These are phyloP conservation scores for Tipula lateralis DNA, from an alignment of 2,888 invertebrate species.

Conservation along the genomic window DNA sequence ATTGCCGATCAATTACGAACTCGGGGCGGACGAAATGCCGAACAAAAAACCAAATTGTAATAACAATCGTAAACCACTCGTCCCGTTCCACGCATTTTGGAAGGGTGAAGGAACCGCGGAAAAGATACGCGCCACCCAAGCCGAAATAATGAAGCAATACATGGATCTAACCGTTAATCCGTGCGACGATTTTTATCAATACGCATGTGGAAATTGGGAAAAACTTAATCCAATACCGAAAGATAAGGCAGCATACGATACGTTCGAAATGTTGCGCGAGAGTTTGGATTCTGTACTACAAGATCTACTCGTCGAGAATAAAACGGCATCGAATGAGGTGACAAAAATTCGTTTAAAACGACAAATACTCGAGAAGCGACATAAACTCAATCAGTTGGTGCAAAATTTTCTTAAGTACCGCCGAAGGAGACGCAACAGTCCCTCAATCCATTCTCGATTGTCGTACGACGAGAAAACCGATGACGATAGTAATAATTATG, in stretches of 20 bases:
- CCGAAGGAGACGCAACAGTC: background rate
- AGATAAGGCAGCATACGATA: constrained; percentile 83
- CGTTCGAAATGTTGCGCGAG: constrained; percentile 83
- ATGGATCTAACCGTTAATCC: constrained; percentile 71
- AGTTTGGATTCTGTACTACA: constrained; percentile 66
- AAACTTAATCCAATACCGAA: constrained; percentile 79
- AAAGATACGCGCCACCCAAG: constrained; percentile 58
- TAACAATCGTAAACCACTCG: constrained; percentile 40
- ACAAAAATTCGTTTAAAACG: background rate
- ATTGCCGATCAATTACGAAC: constrained; percentile 46
- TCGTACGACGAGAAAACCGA: background rate
- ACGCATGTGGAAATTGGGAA: constrained; percentile 83
- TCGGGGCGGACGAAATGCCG: background rate
- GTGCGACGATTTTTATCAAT: constrained; percentile 79
- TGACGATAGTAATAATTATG: constrained; percentile 48
- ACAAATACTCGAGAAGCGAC: background rate
- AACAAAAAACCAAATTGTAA: constrained; percentile 34
- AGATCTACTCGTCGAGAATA: constrained; percentile 57
- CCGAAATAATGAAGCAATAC: constrained; percentile 67
- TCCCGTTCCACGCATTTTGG: constrained; percentile 53
- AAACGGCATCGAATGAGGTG: background rate
- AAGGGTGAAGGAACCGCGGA: constrained; percentile 53
- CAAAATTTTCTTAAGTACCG: background rate
- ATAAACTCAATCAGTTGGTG: background rate
- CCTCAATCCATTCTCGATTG: background rate